Evolutionary conservation across 1,140 invertebrate species (phyloP), one percentile per base, ranked within the genome.

Genomic region (Thaumetopoea pityocampa): DNA sequence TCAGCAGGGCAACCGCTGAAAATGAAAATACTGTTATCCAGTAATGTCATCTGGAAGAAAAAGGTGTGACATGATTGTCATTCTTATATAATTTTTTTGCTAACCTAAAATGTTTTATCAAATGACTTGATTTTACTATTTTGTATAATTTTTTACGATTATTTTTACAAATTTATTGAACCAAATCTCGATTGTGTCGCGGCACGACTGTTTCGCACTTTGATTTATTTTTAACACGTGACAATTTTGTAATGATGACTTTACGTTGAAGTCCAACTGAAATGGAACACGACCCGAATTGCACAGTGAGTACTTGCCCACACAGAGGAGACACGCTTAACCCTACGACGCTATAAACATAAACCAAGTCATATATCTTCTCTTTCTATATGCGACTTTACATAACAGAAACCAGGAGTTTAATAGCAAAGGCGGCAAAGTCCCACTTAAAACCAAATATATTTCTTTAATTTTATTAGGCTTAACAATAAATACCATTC

Each of bases 41-140:
- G 69, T 68, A 73, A 81, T 80, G 80, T 79, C 77, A 84, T 46
- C 59, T 72, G 77, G 76, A 84, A 80, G 74, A 84, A 81, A 81
- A 84, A 84, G 80, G 80, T 84, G 58, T 79, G 80, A 78, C 77
- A 80, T 79, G 69, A 53, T 68, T 72, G 77, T 74, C 77, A 80
- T 69, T 77, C 61, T 68, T 68, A 60, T 72, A 84, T 77, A 59
- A 81, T 74, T 78, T 81, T 84, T 84, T 84, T 82, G 79, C 77
- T 83, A 83, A 83, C 77, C 77, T 84, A 84, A 84, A 84, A 84
- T 84, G 80, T 82, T 84, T 84, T 77, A 73, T 80, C 78, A 84
- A 81, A 82, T 77, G 73, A 77, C 76, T 73, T 84, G 72, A 84
- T 77, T 73, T 71, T 69, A 57, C 53, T 73, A 54, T 71, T 77